A percentile compares a stretch with the other conserved stretches of the same genome.
These are phyloP conservation scores for Phyllostomus hastatus DNA, from an alignment of 2,113 vertebrate genomes.

Conservation along the genomic window DNA sequence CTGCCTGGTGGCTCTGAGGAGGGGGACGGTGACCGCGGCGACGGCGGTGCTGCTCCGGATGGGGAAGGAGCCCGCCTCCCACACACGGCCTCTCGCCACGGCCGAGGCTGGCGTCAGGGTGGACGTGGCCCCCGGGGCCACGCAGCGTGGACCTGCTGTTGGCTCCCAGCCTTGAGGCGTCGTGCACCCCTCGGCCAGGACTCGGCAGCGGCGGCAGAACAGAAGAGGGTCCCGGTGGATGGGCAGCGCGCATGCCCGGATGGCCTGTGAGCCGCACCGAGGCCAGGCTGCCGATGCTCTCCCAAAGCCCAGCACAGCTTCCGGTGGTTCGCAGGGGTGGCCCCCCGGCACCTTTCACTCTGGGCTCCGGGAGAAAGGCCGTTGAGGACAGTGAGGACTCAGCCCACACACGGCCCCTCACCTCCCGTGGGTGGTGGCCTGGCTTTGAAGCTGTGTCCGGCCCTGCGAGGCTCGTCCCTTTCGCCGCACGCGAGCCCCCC, in stretches of 20 bases:
- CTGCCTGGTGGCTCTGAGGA: background rate
- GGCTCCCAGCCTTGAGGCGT: background rate
- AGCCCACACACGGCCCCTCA: background rate
- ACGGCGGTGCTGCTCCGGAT: accelerated
- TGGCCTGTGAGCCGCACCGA: accelerated
- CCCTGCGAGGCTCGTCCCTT: too few relatives aligned
- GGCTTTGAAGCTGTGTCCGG: background rate
- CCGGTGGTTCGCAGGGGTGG: accelerated
- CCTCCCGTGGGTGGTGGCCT: accelerated
- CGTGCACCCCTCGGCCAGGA: accelerated
- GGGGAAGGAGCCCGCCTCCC: background rate
- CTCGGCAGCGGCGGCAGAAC: accelerated
- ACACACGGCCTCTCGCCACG: accelerated
- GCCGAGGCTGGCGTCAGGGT: background rate
- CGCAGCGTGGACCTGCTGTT: accelerated
- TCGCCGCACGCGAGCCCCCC: accelerated
- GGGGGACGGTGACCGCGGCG: background rate
- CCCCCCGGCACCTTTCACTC: background rate
- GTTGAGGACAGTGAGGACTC: background rate
- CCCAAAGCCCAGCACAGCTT: background rate
- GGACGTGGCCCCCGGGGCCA: background rate
- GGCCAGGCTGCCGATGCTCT: background rate
- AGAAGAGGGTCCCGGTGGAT: background rate
- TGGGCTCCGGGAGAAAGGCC: background rate
- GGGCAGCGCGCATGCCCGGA: accelerated